These are phyloP conservation scores for Podarcis siculus DNA, from an alignment of 2,797 vertebrate species.

Conservation along the genomic window DNA sequence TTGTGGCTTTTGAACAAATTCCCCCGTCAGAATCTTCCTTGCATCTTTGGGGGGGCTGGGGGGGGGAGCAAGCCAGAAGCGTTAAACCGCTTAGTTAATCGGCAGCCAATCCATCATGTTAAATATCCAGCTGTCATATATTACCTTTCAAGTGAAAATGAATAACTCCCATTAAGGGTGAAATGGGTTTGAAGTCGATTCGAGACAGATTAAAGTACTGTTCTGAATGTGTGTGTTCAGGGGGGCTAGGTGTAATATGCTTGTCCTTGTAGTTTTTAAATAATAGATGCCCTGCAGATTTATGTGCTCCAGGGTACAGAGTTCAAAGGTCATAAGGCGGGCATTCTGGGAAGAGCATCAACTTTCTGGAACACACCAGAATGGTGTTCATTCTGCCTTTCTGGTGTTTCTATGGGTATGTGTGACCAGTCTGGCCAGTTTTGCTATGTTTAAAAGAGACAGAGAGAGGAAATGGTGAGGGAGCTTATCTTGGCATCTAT, in stretches of 20 bases:
- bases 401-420: slow-evolving; percentile 37
- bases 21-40: neutral
- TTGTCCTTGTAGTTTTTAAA: slow-evolving; percentile 82
- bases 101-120: slow-evolving; percentile 80
- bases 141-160: slow-evolving; percentile 86
- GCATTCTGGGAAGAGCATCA: slow-evolving; percentile 65
- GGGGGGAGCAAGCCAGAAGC: slow-evolving; percentile 62
- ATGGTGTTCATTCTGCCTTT: slow-evolving; percentile 55
- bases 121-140: slow-evolving; percentile 82
- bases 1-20: neutral
- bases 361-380: slow-evolving; percentile 65
- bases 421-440: neutral
- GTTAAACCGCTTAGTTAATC: slow-evolving; percentile 80
- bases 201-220: slow-evolving; percentile 84
- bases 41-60: slow-evolving; percentile 57
- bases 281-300: slow-evolving; percentile 80
- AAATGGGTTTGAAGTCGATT: slow-evolving; percentile 85
- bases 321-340: slow-evolving; percentile 71
- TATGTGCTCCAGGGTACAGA: slow-evolving; percentile 71
- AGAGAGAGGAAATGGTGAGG: neutral
- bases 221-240: slow-evolving; percentile 79
- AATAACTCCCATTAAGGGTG: slow-evolving; percentile 84
- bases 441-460: rapidly evolving
- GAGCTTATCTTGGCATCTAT: neutral
- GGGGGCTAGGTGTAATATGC: slow-evolving; percentile 74